These are phyloP conservation scores for Taxidea taxus DNA, from an alignment of 2,113 vertebrate species.

Conservation along the genomic window DNA sequence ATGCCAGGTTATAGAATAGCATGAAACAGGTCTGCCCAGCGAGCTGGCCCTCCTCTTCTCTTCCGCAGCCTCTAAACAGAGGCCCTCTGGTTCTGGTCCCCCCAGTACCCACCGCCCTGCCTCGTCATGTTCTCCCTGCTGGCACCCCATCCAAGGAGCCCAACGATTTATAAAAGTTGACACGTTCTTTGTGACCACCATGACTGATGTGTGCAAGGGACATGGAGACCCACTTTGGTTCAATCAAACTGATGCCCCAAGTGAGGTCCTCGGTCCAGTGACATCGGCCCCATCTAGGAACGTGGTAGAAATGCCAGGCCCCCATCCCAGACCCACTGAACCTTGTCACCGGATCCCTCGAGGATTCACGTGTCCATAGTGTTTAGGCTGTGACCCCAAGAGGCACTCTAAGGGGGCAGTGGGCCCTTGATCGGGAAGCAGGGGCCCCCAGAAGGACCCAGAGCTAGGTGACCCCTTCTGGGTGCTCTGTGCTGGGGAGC, in stretches of 20 bases:
- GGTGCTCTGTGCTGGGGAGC: not conserved
- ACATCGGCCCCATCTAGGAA: not conserved
- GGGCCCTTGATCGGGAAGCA: not conserved
- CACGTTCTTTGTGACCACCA: not conserved
- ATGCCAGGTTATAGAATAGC: not conserved
- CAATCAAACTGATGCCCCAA: not conserved
- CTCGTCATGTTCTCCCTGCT: not conserved
- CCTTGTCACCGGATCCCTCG: not conserved
- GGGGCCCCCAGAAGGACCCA: not conserved
- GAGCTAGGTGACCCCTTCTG: not conserved
- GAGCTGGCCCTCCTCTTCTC: not conserved
- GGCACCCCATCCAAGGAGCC: not conserved
- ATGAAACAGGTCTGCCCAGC: not conserved
- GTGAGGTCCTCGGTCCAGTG: not conserved
- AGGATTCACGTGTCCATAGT: not conserved
- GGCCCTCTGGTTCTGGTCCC: not conserved
- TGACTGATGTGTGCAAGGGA: not conserved
- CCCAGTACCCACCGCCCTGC: not conserved
- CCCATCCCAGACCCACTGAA: not conserved
- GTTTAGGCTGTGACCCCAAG: not conserved
- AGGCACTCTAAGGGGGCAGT: not conserved
- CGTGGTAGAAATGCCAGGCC: not conserved
- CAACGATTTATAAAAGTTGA: not conserved
- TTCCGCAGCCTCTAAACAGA: not conserved
- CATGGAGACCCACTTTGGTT: not conserved